A percentile compares a stretch with the other conserved stretches of the same genome.
Evolutionary conservation across 2,113 vertebrate genomes (phyloP).

Genomic region (Myiagra hebetior): DNA sequence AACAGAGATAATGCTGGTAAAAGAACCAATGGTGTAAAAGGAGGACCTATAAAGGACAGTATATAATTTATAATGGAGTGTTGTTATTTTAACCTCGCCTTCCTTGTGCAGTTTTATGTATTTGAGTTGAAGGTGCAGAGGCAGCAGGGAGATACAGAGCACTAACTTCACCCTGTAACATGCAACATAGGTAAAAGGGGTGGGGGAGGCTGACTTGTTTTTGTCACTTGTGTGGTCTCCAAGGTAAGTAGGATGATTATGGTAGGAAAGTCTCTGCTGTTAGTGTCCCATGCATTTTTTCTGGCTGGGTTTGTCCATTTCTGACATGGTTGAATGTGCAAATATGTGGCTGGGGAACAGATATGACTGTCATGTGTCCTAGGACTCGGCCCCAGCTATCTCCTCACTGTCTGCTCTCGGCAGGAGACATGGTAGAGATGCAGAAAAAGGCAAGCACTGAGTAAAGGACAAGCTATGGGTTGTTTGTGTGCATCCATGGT

Average conservation of each 20-base stretch:
- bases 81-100: neutral
- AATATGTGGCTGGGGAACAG: neutral
- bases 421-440: neutral
- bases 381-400: neutral
- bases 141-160: neutral
- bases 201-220: neutral
- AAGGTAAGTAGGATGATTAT: neutral
- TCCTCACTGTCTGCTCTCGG: neutral
- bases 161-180: neutral
- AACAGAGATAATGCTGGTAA: neutral
- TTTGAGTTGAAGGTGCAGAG: neutral
- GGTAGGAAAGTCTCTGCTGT: neutral
- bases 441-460: neutral
- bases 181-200: neutral
- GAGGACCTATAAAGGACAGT: neutral
- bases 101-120: neutral
- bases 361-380: neutral
- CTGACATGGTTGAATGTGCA: neutral
- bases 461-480: neutral
- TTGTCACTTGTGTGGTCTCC: neutral
- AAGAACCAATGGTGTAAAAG: neutral
- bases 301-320: neutral
- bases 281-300: neutral
- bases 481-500: neutral
- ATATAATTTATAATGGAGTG: neutral